Evolutionary conservation across 2,113 vertebrate genomes (phyloP), one percentile per base, ranked within the genome.

Genomic region (Oryzias melastigma): DNA sequence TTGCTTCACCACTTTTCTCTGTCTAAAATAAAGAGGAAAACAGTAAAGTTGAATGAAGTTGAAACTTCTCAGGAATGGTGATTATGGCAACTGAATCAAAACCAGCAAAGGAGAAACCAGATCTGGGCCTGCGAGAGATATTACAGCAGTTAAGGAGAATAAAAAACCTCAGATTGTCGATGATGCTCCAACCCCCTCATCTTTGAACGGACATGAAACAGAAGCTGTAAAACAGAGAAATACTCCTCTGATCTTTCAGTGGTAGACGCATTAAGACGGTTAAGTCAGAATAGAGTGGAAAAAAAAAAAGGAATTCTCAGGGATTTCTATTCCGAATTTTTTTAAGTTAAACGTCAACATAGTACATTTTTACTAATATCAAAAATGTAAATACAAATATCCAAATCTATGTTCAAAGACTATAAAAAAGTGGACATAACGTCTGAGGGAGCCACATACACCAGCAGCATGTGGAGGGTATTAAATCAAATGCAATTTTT

Each of bases 51-150:
- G 35, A 35, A 78, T 79, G 76, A 85, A 81, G 52, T 71, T 65
- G 68, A 75, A 78, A 73, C 58, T 88, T 63, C 52, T 62, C 22
- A 76, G 63, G 76, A 80, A 79, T 68, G 60, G 79, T 78, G 84
- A 87, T 84, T 85, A 85, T 58, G 71, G 58, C 63, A 41, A 41
- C 52, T 70, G 62, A 86, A 85, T 85, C 82, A 66, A 83, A 90
- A 83, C 71, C 80, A 82, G 61, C 71, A 75, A 82, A 49, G 25
- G 22, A 69, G 84, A 88, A 86, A 87, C 78, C 68, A 85, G 75
- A 86, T 84, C 85, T 85, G 53, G 81, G 78, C 62, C 74, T 72
- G 71, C 41, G 19, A 83, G 81, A 81, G 66, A 71, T 86, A 87
- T 86, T 86, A 84, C 51, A 35, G 73, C 76, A 62, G 77, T 81